A percentile compares a stretch with the other conserved stretches of the same genome.
Evolutionary conservation across 2,888 invertebrate genomes (phyloP).

Genomic region (Hololepta plana): DNA sequence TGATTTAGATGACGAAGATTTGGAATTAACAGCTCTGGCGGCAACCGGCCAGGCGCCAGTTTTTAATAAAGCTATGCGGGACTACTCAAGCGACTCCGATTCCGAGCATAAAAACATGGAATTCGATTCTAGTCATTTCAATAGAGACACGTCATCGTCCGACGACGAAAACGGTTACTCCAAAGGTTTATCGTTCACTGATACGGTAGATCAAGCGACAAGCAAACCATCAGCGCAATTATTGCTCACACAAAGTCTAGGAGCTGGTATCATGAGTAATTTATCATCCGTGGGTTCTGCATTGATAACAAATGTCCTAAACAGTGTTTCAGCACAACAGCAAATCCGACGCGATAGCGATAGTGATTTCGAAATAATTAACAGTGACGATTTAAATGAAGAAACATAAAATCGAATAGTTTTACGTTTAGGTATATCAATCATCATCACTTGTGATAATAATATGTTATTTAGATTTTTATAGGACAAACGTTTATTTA

Average conservation of each 20-base stretch:
- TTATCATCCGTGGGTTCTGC: slow-evolving; percentile 10
- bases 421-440: no score
- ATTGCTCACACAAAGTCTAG: slow-evolving; percentile 7
- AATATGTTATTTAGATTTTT: no score
- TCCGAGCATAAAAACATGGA: slow-evolving; percentile 21
- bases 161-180: slow-evolving; percentile 22
- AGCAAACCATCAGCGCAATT: slow-evolving; percentile 3
- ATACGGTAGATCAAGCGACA: slow-evolving; percentile 8
- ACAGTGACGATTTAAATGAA: slow-evolving; percentile 5
- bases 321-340: slow-evolving; percentile 8
- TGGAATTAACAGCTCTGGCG: slow-evolving; percentile 14
- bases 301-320: slow-evolving; percentile 10
- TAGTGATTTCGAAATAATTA: slow-evolving; percentile 18
- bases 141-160: slow-evolving; percentile 12
- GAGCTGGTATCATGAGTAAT: slow-evolving; percentile 11
- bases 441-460: no score
- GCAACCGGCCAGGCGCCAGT: slow-evolving; percentile 6
- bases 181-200: slow-evolving; percentile 20
- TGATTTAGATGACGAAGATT: slow-evolving; percentile 22
- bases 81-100: slow-evolving; percentile 22
- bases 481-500: no score
- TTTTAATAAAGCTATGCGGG: slow-evolving; percentile 7
- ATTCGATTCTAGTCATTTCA: slow-evolving; percentile 26
- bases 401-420: no score
- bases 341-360: slow-evolving; percentile 18